phyloP scores from a whole-genome alignment of 2,888 invertebrate species.

The Tinea trinotella region DNA sequence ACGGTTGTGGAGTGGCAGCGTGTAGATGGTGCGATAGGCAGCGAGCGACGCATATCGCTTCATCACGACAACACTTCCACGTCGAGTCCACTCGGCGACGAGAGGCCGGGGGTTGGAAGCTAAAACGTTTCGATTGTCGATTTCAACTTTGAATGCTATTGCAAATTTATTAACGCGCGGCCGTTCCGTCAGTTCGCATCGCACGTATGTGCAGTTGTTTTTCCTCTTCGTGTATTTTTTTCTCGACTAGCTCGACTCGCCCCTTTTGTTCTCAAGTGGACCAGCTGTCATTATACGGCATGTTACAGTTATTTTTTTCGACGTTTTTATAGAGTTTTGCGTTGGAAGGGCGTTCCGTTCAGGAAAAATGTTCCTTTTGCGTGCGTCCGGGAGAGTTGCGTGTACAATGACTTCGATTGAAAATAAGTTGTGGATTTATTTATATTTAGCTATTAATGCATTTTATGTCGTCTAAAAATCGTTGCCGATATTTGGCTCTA shows the following conservation, averaged over 20 bases:
- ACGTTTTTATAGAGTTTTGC: conserved; percentile 70
- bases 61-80: conserved; percentile 28
- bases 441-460: neutral
- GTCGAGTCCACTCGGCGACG: conserved; percentile 34
- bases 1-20: neutral
- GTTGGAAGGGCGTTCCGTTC: conserved; percentile 66
- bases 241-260: conserved; percentile 66
- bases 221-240: conserved; percentile 68
- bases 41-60: conserved; percentile 33
- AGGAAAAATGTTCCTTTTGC: conserved; percentile 71
- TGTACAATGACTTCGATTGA: conserved; percentile 61
- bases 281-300: conserved; percentile 75
- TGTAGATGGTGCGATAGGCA: conserved; percentile 11
- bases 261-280: conserved; percentile 74
- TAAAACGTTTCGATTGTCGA: conserved; percentile 38
- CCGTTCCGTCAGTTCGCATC: conserved; percentile 41
- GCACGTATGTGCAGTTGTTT: conserved; percentile 60
- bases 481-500: neutral
- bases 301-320: conserved; percentile 71
- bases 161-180: conserved; percentile 66
- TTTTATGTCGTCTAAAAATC: neutral
- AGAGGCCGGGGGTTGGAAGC: conserved; percentile 33
- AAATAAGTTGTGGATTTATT: conserved; percentile 47
- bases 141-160: conserved; percentile 54
- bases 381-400: conserved; percentile 66